A percentile compares a stretch with the other conserved stretches of the same genome.
phyloP scores from a whole-genome alignment of 2,888 invertebrate genomes.

The Melieria picta region DNA sequence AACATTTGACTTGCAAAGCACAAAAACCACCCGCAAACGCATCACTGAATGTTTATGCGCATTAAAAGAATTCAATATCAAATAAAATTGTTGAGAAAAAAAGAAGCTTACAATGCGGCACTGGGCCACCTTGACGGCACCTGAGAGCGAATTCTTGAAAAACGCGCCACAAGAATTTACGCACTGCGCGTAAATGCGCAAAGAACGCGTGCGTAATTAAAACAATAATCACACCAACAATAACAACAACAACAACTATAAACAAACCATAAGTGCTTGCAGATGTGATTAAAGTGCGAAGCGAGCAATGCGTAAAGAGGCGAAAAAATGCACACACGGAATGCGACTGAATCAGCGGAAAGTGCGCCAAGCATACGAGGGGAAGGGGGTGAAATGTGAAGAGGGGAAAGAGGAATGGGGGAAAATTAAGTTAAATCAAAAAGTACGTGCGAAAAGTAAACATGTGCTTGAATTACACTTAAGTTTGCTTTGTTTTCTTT shows the following conservation, averaged over 20 bases:
- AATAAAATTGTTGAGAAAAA: too few relatives aligned
- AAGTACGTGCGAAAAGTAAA: not conserved
- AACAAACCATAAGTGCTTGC: not conserved
- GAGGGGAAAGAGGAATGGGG: not conserved
- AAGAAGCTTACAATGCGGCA: too few relatives aligned
- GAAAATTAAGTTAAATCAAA: not conserved
- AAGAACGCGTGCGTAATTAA: not conserved
- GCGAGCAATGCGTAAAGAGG: not conserved
- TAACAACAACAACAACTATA: slow-evolving; percentile 10
- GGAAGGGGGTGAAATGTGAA: not conserved
- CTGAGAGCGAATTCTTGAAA: too few relatives aligned
- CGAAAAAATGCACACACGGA: not conserved
- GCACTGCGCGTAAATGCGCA: too few relatives aligned
- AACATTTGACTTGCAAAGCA: too few relatives aligned
- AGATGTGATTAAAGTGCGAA: not conserved
- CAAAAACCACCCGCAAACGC: too few relatives aligned
- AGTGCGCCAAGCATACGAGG: not conserved
- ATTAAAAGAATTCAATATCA: too few relatives aligned
- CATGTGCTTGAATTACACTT: too few relatives aligned
- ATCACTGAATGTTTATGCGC: too few relatives aligned
- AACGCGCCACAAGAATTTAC: too few relatives aligned
- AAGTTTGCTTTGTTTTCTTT: too few relatives aligned
- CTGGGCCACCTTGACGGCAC: too few relatives aligned
- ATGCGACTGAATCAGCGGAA: not conserved
- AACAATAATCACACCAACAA: not conserved